Percentiles rank a stretch among this genome's conserved stretches.
phyloP scores from a whole-genome alignment of 2,888 invertebrate species.

The Nemotelus nigrinus region DNA sequence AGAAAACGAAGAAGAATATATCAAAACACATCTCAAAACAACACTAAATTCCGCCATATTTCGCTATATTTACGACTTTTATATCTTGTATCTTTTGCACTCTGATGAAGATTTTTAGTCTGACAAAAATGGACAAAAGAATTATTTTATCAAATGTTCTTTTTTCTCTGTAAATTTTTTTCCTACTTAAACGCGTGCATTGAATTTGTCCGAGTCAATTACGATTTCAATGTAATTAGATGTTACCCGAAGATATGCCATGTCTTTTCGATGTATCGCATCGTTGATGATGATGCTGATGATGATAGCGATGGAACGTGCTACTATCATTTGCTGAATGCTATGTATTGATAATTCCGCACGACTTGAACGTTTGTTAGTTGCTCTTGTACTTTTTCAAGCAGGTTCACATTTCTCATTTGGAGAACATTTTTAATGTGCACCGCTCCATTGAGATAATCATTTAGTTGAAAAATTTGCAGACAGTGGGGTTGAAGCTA shows the following conservation, averaged over 20 bases:
- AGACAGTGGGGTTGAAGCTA: slow-evolving; percentile 7
- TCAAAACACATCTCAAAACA: no score
- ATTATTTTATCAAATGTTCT: no score
- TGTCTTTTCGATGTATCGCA: background rate
- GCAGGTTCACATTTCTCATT: background rate
- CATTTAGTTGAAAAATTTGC: slow-evolving; percentile 3
- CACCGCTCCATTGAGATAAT: background rate
- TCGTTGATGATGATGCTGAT: background rate
- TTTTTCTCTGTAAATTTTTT: background rate
- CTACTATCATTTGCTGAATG: no score
- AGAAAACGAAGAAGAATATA: no score
- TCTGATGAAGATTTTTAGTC: no score
- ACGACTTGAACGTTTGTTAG: no score
- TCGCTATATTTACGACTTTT: no score
- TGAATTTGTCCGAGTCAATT: background rate
- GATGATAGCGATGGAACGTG: no score
- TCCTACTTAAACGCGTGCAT: background rate
- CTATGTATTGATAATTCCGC: no score
- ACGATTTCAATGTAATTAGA: slow-evolving; percentile 35
- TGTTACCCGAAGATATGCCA: slow-evolving; percentile 1
- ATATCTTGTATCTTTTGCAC: no score
- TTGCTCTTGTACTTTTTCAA: background rate
- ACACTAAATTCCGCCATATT: no score
- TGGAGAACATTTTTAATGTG: background rate
- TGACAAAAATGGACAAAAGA: no score